Conservation (phyloP, 2,888 invertebrate genomes). For the Gerris lacustris region DNA sequence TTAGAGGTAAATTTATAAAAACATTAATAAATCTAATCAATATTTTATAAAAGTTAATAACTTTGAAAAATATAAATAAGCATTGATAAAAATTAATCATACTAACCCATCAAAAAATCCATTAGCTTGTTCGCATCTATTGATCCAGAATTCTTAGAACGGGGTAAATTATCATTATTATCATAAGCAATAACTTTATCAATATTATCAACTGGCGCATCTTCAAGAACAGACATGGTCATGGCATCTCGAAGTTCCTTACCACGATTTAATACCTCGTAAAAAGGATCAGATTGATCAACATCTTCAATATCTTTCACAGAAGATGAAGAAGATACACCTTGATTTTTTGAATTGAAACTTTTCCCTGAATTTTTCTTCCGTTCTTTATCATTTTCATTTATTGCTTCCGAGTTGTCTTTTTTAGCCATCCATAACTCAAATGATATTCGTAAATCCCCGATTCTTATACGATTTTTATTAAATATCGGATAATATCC, state of each 20-base stretch:
- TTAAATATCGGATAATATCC: conserved; percentile 32
- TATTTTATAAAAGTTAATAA: not conserved
- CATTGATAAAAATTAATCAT: too few species aligned
- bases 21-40: not conserved
- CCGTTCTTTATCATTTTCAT: too few species aligned
- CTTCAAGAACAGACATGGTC: conserved; percentile 24
- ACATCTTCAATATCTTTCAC: not conserved
- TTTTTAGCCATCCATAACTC: conserved; percentile 28
- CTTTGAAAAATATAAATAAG: not conserved
- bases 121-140: conserved; percentile 14
- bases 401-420: not conserved
- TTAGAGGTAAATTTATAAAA: too few species aligned
- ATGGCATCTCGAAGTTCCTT: conserved; percentile 26
- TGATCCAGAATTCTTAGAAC: not conserved
- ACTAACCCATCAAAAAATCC: conserved; percentile 21
- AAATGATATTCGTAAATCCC: conserved; percentile 35
- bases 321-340: not conserved
- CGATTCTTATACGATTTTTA: conserved; percentile 33
- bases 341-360: not conserved
- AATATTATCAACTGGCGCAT: conserved; percentile 15
- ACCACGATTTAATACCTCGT: conserved; percentile 22
- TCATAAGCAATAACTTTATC: not conserved
- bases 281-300: conserved; percentile 1
- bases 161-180: not conserved
- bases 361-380: not conserved